A percentile compares a stretch with the other conserved stretches of the same genome.
Evolutionary conservation across 2,888 invertebrate genomes (phyloP).

Genomic region (Drosophila pullipes): DNA sequence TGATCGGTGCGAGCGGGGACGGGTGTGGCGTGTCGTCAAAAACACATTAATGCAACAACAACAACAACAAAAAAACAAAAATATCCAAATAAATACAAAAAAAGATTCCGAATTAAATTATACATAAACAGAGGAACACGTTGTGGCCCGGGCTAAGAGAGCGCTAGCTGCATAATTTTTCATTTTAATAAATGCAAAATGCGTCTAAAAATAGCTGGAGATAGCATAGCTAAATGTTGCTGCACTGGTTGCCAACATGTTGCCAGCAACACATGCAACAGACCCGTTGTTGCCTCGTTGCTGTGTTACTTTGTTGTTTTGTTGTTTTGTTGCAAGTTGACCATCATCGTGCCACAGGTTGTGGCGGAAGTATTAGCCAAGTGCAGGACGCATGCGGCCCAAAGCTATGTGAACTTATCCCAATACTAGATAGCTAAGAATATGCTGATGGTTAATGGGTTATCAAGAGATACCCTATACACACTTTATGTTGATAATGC

Average conservation of each 20-base stretch:
- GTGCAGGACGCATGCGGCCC: conserved; percentile 46
- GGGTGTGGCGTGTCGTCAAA: conserved; percentile 25
- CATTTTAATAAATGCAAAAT: conserved; percentile 77
- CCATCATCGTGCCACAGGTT: conserved; percentile 28
- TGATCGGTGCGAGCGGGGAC: not conserved
- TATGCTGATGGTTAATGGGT: not conserved
- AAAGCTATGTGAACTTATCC: conserved; percentile 62
- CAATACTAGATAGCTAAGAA: conserved; percentile 35
- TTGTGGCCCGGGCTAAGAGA: conserved; percentile 14
- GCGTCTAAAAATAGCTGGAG: conserved; percentile 66
- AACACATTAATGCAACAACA: conserved; percentile 42
- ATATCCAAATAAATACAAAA: conserved; percentile 18
- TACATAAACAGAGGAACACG: conserved; percentile 40
- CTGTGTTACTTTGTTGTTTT: not conserved
- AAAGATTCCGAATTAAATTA: conserved; percentile 40
- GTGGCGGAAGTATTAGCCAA: conserved; percentile 70
- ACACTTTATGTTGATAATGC: not conserved
- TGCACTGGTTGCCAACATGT: conserved; percentile 67
- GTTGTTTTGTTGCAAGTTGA: conserved; percentile 9
- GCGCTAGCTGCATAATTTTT: conserved; percentile 66
- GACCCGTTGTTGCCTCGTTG: conserved; percentile 13
- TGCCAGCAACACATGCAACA: conserved; percentile 49
- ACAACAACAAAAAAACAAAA: not conserved
- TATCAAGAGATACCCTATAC: conserved; percentile 11
- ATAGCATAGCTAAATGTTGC: conserved; percentile 60